Evolutionary conservation across 2,113 vertebrate genomes (phyloP).

Genomic region (Centropus bengalensis): DNA sequence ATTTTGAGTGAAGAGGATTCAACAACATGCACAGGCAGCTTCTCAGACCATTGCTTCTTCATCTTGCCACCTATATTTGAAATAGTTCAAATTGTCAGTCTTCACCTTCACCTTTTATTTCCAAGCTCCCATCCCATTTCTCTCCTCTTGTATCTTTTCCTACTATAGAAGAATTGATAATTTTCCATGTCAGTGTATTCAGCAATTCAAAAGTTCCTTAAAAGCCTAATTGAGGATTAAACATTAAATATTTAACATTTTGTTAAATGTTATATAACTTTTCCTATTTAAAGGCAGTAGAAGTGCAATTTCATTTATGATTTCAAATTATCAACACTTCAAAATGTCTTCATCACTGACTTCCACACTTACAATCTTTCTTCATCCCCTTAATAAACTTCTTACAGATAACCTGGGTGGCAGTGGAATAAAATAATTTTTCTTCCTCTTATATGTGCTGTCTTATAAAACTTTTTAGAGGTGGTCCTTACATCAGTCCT

Average conservation of each 20-base stretch:
- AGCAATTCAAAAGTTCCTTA: background rate
- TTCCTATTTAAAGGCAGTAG: constrained; percentile 39
- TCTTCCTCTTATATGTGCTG: background rate
- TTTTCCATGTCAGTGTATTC: background rate
- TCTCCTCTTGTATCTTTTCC: background rate
- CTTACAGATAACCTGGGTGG: background rate
- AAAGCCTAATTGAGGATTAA: constrained; percentile 28
- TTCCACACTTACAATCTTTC: background rate
- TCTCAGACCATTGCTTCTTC: background rate
- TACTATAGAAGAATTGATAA: background rate
- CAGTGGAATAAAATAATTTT: background rate
- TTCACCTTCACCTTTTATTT: background rate
- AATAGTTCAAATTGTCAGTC: background rate
- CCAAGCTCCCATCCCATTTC: background rate
- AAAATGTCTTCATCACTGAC: background rate
- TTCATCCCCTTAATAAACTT: constrained; percentile 3
- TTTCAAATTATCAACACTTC: background rate
- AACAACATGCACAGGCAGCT: background rate
- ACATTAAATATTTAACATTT: background rate
- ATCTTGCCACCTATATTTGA: background rate
- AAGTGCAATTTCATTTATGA: background rate
- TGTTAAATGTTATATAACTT: constrained; percentile 11
- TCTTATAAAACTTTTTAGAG: background rate
- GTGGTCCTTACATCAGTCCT: accelerated
- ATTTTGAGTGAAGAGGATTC: accelerated